Evolutionary conservation across 1,140 invertebrate species (phyloP).

Genomic region (Danaus plexippus): DNA sequence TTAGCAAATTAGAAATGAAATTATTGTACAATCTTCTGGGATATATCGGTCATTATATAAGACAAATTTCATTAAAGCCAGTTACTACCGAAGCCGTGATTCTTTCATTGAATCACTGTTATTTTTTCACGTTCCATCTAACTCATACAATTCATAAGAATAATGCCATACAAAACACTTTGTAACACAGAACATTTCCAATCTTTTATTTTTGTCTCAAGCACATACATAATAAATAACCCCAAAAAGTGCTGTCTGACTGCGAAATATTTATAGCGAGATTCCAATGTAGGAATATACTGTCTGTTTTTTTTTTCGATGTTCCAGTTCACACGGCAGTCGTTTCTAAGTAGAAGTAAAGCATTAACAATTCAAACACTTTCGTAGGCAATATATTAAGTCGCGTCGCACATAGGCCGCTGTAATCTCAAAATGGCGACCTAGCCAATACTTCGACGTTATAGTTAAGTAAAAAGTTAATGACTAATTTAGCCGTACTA

Average conservation of each 20-base stretch:
- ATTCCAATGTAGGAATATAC: no score
- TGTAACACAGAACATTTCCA: no score
- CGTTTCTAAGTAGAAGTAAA: constrained; percentile 37
- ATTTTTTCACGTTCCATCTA: no score
- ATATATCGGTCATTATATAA: constrained; percentile 16
- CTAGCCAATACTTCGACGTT: constrained; percentile 49
- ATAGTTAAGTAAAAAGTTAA: constrained; percentile 14
- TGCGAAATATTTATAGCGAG: no score
- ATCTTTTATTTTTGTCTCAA: no score
- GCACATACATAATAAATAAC: no score
- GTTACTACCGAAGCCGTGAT: neutral
- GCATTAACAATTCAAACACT: constrained; percentile 67
- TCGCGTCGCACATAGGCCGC: constrained; percentile 38
- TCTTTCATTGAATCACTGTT: no score
- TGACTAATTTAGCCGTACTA: no score
- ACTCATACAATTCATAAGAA: no score
- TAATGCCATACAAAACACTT: no score
- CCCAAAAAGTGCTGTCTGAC: no score
- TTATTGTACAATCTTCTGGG: constrained; percentile 22
- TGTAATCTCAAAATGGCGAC: constrained; percentile 61
- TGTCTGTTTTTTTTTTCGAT: constrained; percentile 2
- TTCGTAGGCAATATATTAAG: constrained; percentile 62
- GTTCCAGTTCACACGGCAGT: constrained; percentile 8
- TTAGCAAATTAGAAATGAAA: constrained; percentile 35
- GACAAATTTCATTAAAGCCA: constrained; percentile 11